These are phyloP conservation scores for Colistium nudipinnis DNA, from an alignment of 2,113 vertebrate species.

Conservation along the genomic window DNA sequence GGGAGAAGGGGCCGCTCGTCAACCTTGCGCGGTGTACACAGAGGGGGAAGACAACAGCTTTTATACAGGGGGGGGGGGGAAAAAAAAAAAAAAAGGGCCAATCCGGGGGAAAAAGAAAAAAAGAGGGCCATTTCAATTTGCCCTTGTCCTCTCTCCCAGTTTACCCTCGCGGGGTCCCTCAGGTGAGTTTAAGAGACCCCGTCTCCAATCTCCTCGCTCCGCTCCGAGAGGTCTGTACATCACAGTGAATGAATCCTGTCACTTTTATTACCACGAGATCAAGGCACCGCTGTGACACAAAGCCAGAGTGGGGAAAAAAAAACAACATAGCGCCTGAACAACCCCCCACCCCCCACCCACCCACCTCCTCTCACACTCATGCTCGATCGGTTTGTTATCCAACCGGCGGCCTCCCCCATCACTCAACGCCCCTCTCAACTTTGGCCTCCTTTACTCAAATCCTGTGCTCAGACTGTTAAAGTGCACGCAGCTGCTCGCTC, in stretches of 20 bases:
- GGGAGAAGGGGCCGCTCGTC: slow-evolving; percentile 41
- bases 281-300: slow-evolving; percentile 66
- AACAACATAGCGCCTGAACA: slow-evolving; percentile 46
- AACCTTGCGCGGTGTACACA: no score
- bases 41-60: no score
- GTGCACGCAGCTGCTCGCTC: slow-evolving; percentile 49
- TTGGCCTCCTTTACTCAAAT: slow-evolving; percentile 51
- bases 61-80: no score
- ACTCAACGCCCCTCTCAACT: slow-evolving; percentile 59
- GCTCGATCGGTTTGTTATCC: slow-evolving; percentile 75
- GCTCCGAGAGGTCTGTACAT: slow-evolving; percentile 78
- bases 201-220: slow-evolving; percentile 69
- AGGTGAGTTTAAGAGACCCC: slow-evolving; percentile 77
- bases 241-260: slow-evolving; percentile 79
- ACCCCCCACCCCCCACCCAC: slow-evolving; percentile 45
- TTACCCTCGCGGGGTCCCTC: slow-evolving; percentile 65
- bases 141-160: slow-evolving; percentile 52
- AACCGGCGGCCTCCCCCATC: slow-evolving; percentile 57
- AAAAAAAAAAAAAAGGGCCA: no score
- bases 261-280: slow-evolving; percentile 78
- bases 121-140: slow-evolving; percentile 61
- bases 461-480: slow-evolving; percentile 59
- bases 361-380: slow-evolving; percentile 37
- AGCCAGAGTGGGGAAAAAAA: slow-evolving; percentile 63
- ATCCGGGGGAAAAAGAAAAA: no score